A percentile compares a stretch with the other conserved stretches of the same genome.
Conservation (phyloP, 2,888 invertebrate species). For the Vesta saturnalis region DNA sequence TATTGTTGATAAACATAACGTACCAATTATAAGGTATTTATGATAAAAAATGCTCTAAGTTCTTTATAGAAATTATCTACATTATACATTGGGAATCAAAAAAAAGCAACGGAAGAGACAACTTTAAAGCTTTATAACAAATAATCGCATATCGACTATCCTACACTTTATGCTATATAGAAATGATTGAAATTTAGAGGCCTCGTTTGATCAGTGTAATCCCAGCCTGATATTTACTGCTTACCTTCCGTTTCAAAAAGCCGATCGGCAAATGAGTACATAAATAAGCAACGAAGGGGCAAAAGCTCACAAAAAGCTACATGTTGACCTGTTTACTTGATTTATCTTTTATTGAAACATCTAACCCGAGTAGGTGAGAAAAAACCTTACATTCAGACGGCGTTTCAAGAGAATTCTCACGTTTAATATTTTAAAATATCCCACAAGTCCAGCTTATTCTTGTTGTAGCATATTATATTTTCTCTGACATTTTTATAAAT, state of each 20-base stretch:
- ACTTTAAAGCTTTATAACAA: no score
- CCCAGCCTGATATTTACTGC: constrained; percentile 10
- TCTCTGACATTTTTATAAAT: background rate
- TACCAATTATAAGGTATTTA: no score
- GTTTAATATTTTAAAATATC: background rate
- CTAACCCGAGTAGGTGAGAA: background rate
- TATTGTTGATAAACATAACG: no score
- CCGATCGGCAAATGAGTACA: constrained; percentile 27
- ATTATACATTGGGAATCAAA: no score
- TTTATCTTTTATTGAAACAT: constrained; percentile 13
- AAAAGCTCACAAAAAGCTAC: constrained; percentile 16
- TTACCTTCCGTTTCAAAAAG: constrained; percentile 8
- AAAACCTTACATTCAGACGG: no score
- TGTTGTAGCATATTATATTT: no score
- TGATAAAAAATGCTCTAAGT: no score
- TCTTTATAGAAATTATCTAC: no score
- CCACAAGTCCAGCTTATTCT: background rate
- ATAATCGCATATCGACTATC: no score
- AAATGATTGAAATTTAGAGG: constrained; percentile 22
- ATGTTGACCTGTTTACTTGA: constrained; percentile 23
- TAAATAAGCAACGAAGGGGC: constrained; percentile 27
- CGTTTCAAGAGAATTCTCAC: background rate
- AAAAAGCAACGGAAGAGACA: no score
- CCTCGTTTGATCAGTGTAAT: constrained; percentile 22
- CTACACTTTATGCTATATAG: no score